Conservation (phyloP, 2,888 invertebrate genomes). For the Ormyrus rosae region DNA sequence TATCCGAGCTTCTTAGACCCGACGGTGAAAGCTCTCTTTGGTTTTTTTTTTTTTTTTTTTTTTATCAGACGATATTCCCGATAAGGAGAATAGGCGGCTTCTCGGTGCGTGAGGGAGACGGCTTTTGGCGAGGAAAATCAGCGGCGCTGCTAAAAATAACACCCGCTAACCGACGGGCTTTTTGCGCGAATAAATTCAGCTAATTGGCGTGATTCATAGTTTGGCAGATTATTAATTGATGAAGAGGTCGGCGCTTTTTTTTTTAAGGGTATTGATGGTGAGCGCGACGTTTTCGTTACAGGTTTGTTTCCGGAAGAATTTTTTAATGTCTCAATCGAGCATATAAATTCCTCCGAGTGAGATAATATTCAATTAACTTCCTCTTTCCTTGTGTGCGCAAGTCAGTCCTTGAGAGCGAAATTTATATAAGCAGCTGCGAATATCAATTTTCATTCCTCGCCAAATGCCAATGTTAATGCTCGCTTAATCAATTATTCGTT, state of each 20-base stretch:
- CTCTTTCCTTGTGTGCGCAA: background rate
- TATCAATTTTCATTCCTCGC: background rate
- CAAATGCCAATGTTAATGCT: background rate
- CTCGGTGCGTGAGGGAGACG: background rate
- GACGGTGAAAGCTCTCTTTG: background rate
- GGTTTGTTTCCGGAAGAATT: conserved; percentile 8
- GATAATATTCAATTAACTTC: conserved; percentile 25
- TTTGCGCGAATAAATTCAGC: conserved; percentile 2
- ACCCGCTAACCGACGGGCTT: background rate
- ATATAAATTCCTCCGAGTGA: conserved; percentile 11
- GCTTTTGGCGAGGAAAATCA: background rate
- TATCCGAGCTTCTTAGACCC: background rate
- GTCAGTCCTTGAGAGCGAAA: conserved; percentile 12
- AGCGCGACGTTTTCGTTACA: background rate
- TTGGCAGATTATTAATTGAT: conserved; percentile 16
- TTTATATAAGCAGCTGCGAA: background rate
- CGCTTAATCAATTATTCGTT: background rate
- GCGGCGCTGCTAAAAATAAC: background rate
- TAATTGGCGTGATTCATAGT: conserved; percentile 20
- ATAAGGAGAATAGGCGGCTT: conserved; percentile 24
- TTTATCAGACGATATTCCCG: background rate
- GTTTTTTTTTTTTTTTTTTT: background rate
- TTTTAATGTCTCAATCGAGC: background rate
- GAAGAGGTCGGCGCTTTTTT: background rate
- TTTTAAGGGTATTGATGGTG: no score